Percentiles rank a stretch among this genome's conserved stretches.
These are phyloP conservation scores for Toxostoma redivivum DNA, from an alignment of 2,113 vertebrate species.

Conservation along the genomic window DNA sequence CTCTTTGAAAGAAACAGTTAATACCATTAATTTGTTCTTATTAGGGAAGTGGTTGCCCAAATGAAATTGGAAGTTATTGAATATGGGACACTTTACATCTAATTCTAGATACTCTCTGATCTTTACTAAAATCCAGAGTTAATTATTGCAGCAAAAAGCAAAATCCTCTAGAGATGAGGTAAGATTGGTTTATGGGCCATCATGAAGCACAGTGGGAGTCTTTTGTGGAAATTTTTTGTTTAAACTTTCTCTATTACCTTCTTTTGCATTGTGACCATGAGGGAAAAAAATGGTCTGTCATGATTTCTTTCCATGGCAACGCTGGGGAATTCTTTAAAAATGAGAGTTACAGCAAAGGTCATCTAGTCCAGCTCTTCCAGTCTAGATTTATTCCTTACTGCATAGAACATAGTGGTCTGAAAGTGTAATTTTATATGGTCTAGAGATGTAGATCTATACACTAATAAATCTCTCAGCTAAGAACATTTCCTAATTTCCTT, in stretches of 20 bases:
- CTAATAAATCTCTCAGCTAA: conserved; percentile 16
- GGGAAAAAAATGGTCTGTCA: not conserved
- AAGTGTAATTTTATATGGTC: conserved; percentile 18
- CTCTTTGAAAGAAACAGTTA: not conserved
- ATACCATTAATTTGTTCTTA: not conserved
- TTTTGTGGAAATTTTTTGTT: not conserved
- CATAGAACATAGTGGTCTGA: not conserved
- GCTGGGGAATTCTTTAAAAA: not conserved
- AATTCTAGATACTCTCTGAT: not conserved
- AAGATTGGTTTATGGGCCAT: not conserved
- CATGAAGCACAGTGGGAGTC: not conserved
- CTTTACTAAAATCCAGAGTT: not conserved
- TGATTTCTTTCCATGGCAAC: not conserved
- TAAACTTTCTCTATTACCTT: not conserved
- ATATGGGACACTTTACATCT: not conserved
- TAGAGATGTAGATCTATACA: not conserved
- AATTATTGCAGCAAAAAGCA: not conserved
- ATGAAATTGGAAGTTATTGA: not conserved
- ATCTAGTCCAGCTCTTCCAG: not conserved
- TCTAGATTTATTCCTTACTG: conserved; percentile 6
- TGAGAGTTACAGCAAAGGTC: not conserved
- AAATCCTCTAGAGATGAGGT: not conserved
- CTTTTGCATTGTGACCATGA: not conserved
- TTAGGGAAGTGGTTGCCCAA: not conserved
- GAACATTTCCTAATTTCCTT: conserved; percentile 32